These are phyloP conservation scores for Yasuhikotakia modesta DNA, from an alignment of 2,797 vertebrate genomes.

Conservation along the genomic window DNA sequence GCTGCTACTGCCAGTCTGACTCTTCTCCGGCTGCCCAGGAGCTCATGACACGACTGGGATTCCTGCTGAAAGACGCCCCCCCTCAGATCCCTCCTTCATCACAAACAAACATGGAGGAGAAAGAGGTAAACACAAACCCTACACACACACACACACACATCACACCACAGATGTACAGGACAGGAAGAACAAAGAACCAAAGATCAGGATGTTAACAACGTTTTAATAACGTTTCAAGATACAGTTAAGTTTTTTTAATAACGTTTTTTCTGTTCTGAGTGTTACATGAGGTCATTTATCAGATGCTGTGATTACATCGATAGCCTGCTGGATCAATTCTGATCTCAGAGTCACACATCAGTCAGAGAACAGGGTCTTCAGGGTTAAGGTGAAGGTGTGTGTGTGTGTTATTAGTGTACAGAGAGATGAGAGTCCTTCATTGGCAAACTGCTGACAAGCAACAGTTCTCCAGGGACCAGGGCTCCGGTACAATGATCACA, in stretches of 20 bases:
- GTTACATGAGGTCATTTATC: conserved; percentile 24
- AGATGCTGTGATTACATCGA: conserved; percentile 8
- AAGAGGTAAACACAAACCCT: conserved; percentile 56
- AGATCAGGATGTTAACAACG: neutral
- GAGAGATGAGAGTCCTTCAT: conserved; percentile 55
- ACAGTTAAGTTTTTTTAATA: conserved; percentile 5
- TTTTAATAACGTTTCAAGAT: neutral
- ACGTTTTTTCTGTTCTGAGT: neutral
- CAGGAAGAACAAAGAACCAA: neutral
- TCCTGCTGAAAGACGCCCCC: conserved; percentile 96
- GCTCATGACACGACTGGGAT: conserved; percentile 97
- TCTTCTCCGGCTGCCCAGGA: conserved; percentile 94
- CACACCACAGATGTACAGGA: neutral
- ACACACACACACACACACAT: conserved; percentile 1
- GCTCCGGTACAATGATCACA: conserved; percentile 55
- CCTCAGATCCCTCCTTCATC: conserved; percentile 86
- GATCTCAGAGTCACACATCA: conserved; percentile 1
- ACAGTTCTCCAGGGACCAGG: conserved; percentile 55
- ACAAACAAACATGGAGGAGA: conserved; percentile 88
- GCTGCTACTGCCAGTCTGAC: conserved; percentile 67
- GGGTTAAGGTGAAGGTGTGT: conserved; percentile 6
- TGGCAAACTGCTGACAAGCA: conserved; percentile 56
- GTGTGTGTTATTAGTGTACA: conserved; percentile 41
- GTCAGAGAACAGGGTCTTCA: neutral
- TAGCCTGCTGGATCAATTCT: conserved; percentile 2